Evolutionary conservation across 1,140 invertebrate genomes (phyloP).

Genomic region (Amyelois transitella): DNA sequence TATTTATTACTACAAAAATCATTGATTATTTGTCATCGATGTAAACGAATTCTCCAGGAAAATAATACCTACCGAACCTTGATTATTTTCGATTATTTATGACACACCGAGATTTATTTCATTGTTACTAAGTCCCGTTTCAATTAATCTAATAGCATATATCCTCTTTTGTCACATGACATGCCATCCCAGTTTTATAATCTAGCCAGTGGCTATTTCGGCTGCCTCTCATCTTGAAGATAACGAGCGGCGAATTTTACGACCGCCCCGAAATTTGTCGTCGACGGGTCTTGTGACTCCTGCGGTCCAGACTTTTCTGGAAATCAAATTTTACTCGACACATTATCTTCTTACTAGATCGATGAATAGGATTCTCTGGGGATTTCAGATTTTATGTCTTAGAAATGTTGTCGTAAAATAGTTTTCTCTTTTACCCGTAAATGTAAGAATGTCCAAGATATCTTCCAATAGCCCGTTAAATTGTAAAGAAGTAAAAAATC

Average conservation of each 20-base stretch:
- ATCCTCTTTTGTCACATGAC: background rate
- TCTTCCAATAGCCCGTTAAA: no score
- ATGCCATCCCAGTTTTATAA: background rate
- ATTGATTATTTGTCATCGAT: no score
- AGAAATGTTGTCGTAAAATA: background rate
- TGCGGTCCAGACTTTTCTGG: constrained; percentile 12
- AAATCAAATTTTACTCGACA: background rate
- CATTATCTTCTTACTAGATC: background rate
- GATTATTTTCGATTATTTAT: no score
- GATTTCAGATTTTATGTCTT: background rate
- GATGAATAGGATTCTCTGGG: background rate
- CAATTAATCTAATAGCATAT: background rate
- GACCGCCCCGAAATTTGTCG: constrained; percentile 16
- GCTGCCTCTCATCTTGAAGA: constrained; percentile 15
- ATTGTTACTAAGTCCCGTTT: no score
- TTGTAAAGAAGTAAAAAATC: no score
- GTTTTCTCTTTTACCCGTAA: background rate
- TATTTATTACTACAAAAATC: no score
- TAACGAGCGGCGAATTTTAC: constrained; percentile 41
- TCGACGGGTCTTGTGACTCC: constrained; percentile 6
- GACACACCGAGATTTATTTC: no score
- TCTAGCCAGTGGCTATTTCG: constrained; percentile 3
- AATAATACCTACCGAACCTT: no score
- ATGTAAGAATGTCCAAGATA: no score
- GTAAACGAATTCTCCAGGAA: no score